Evolutionary conservation across 2,888 invertebrate genomes (phyloP).

Genomic region (Leucoma salicis): DNA sequence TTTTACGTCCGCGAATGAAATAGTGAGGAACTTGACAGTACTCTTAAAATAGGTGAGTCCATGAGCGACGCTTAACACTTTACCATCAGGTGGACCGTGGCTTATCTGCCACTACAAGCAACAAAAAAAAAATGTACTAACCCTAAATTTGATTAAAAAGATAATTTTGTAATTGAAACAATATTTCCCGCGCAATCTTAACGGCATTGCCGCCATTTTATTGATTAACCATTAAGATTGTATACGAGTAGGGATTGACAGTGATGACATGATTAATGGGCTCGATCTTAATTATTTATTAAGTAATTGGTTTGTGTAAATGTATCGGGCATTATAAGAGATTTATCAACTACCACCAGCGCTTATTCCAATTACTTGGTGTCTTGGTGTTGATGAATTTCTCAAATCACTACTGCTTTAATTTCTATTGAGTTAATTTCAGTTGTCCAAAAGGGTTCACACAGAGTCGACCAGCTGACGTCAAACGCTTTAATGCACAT

Average conservation of each 20-base stretch:
- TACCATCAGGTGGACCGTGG: too few relatives aligned
- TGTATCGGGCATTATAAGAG: neutral
- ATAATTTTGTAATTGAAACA: neutral
- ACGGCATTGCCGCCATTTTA: conserved; percentile 8
- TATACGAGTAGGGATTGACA: conserved; percentile 7
- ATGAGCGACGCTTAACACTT: too few relatives aligned
- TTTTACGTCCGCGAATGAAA: too few relatives aligned
- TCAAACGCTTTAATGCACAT: conserved; percentile 15
- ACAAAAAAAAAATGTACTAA: too few relatives aligned
- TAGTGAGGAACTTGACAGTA: too few relatives aligned
- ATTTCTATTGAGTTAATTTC: too few relatives aligned
- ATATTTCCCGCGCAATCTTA: conserved; percentile 5
- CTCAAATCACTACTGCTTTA: too few relatives aligned
- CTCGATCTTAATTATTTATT: conserved; percentile 10
- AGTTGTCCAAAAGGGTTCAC: neutral
- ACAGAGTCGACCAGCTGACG: conserved; percentile 15
- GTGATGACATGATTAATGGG: conserved; percentile 23
- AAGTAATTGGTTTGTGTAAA: neutral
- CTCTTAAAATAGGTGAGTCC: too few relatives aligned
- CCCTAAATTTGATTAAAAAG: too few relatives aligned
- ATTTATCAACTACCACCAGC: too few relatives aligned
- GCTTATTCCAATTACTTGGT: neutral
- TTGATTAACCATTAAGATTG: conserved; percentile 30
- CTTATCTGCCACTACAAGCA: too few relatives aligned
- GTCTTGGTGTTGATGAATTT: too few relatives aligned